Percentiles rank a stretch among this genome's conserved stretches.
These are phyloP conservation scores for Liposcelis brunnea DNA, from an alignment of 2,888 invertebrate species.

Conservation along the genomic window DNA sequence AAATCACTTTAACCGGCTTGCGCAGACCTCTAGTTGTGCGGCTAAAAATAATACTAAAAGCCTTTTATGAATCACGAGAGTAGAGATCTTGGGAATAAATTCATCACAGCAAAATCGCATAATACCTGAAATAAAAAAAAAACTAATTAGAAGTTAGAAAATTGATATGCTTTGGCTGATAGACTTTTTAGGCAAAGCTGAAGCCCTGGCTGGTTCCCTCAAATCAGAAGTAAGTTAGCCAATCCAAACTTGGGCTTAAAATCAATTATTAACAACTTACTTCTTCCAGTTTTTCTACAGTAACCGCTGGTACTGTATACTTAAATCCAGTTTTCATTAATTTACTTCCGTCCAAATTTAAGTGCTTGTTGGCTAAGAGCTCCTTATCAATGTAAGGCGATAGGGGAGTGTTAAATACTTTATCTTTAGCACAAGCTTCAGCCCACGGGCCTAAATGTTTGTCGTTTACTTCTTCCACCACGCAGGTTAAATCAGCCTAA, in stretches of 20 bases:
- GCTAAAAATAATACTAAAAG: too few relatives aligned
- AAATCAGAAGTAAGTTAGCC: too few relatives aligned
- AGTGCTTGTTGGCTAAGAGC: slow-evolving; percentile 60
- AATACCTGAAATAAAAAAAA: slow-evolving; percentile 39
- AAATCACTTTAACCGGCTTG: too few relatives aligned
- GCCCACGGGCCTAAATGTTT: slow-evolving; percentile 89
- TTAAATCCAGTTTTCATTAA: slow-evolving; percentile 41
- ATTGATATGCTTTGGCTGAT: too few relatives aligned
- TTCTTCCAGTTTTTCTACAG: slow-evolving; percentile 41
- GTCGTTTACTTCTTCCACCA: slow-evolving; percentile 83
- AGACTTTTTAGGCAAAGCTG: too few relatives aligned
- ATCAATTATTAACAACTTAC: too few relatives aligned
- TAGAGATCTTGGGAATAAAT: slow-evolving; percentile 57
- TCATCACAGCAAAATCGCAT: slow-evolving; percentile 63
- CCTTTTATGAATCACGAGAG: slow-evolving; percentile 13
- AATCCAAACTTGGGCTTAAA: too few relatives aligned
- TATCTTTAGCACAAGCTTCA: slow-evolving; percentile 57
- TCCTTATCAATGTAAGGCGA: slow-evolving; percentile 77
- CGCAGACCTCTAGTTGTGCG: too few relatives aligned
- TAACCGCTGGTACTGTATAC: slow-evolving; percentile 42
- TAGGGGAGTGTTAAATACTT: slow-evolving; percentile 66
- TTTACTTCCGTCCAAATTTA: slow-evolving; percentile 54
- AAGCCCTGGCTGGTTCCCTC: too few relatives aligned
- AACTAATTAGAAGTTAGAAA: not conserved
- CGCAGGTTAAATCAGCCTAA: slow-evolving; percentile 58